phyloP scores from a whole-genome alignment of 1,140 invertebrate genomes.

The Atta texana region DNA sequence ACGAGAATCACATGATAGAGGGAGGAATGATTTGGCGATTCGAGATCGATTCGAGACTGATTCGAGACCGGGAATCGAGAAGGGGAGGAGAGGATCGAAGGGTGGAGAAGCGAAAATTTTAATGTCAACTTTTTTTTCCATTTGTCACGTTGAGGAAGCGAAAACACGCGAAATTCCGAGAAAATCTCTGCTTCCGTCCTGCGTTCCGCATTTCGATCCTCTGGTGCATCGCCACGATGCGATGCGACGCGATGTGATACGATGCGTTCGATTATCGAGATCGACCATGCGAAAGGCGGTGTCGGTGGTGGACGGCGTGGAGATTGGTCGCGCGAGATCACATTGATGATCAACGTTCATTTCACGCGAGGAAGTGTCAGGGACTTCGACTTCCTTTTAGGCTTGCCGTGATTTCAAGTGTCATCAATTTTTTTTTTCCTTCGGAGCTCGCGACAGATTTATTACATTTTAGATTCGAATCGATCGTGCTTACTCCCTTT shows the following conservation, averaged over 20 bases:
- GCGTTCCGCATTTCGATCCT: conserved; percentile 34
- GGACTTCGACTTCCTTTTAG: conserved; percentile 15
- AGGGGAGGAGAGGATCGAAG: not conserved
- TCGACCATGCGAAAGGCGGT: conserved; percentile 23
- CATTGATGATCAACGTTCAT: conserved; percentile 28
- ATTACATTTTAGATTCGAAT: conserved; percentile 21
- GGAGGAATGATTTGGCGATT: not conserved
- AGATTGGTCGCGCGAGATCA: conserved; percentile 29
- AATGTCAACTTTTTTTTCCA: not conserved
- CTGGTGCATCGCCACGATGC: not conserved
- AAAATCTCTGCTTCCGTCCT: not conserved
- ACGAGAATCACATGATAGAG: not conserved
- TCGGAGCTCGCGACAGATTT: not conserved
- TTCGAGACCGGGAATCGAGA: not conserved
- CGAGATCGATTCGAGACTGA: not conserved
- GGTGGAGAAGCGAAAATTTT: conserved; percentile 10
- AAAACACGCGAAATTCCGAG: conserved; percentile 30
- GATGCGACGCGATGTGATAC: not conserved
- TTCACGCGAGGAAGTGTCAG: not conserved
- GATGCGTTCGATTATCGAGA: conserved; percentile 50
- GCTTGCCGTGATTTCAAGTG: conserved; percentile 9
- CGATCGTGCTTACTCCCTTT: not conserved
- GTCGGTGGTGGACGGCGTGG: not conserved
- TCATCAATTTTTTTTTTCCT: not conserved
- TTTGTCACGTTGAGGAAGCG: not conserved